These are phyloP conservation scores for Parthenolecanium corni DNA, from an alignment of 2,888 invertebrate genomes.

Conservation along the genomic window DNA sequence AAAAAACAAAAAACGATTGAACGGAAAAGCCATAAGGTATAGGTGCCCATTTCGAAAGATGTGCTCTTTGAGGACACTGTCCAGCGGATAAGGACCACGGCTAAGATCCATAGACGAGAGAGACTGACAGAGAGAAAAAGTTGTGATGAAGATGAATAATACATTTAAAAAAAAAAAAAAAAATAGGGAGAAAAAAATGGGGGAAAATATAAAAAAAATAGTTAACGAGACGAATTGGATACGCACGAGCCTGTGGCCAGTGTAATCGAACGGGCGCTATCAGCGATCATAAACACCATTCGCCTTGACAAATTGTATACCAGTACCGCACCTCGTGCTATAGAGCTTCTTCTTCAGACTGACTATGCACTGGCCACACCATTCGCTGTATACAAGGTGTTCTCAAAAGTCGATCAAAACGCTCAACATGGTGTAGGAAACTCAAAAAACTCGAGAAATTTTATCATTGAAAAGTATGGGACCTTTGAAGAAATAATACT, in stretches of 20 bases:
- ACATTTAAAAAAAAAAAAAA: slow-evolving; percentile 3
- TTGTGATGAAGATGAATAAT: slow-evolving; percentile 1
- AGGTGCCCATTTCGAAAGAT: too few species aligned
- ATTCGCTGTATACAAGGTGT: not conserved
- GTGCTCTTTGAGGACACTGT: too few species aligned
- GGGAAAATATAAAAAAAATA: not conserved
- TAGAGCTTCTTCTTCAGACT: slow-evolving; percentile 5
- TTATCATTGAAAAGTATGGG: too few species aligned
- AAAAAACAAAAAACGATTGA: too few species aligned
- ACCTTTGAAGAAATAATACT: too few species aligned
- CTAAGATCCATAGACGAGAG: not conserved
- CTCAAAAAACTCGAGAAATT: too few species aligned
- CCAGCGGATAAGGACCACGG: too few species aligned
- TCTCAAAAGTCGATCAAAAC: slow-evolving; percentile 15
- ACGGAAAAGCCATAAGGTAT: too few species aligned
- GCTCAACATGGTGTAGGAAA: too few species aligned
- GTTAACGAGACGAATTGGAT: slow-evolving; percentile 25
- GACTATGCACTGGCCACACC: slow-evolving; percentile 17
- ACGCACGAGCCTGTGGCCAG: slow-evolving; percentile 18
- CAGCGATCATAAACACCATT: slow-evolving; percentile 25
- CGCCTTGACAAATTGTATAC: slow-evolving; percentile 26
- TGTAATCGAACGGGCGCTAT: slow-evolving; percentile 5
- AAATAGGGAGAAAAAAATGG: not conserved
- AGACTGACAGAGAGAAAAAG: slow-evolving; percentile 1
- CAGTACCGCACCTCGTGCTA: slow-evolving; percentile 22